Evolutionary conservation across 2,797 vertebrate species (phyloP).

Genomic region (Scomberomorus guttatus): DNA sequence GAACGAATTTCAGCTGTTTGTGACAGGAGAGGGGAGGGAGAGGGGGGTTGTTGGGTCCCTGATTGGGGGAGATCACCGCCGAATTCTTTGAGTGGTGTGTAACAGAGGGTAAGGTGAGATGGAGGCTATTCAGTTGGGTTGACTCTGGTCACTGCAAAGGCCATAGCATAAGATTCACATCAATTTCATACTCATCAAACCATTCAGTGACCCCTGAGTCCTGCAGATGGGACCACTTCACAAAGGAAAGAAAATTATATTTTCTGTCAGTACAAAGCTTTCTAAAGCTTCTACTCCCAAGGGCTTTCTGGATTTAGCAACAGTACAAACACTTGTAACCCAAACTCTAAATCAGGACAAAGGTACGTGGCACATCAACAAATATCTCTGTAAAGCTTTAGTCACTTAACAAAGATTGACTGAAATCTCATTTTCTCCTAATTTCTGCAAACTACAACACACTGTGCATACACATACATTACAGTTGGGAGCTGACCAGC

Average conservation of each 20-base stretch:
- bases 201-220: neutral
- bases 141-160: neutral
- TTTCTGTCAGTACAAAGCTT: neutral
- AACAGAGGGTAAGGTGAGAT: too few relatives aligned
- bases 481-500: neutral
- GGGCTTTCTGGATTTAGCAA: neutral
- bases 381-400: neutral
- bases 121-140: neutral
- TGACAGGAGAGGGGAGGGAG: too few relatives aligned
- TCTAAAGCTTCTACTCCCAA: neutral
- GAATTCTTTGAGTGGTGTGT: too few relatives aligned
- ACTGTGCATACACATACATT: neutral
- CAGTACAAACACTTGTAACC: neutral
- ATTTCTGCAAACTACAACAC: neutral
- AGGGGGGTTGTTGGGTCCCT: too few relatives aligned
- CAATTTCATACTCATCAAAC: neutral
- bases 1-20: too few relatives aligned
- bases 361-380: neutral
- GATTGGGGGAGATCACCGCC: too few relatives aligned
- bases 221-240: neutral
- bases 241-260: neutral
- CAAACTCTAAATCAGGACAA: neutral
- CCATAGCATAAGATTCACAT: neutral
- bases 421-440: neutral
- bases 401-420: neutral